Conservation (phyloP, 2,113 vertebrate genomes). For the Oxyura jamaicensis region DNA sequence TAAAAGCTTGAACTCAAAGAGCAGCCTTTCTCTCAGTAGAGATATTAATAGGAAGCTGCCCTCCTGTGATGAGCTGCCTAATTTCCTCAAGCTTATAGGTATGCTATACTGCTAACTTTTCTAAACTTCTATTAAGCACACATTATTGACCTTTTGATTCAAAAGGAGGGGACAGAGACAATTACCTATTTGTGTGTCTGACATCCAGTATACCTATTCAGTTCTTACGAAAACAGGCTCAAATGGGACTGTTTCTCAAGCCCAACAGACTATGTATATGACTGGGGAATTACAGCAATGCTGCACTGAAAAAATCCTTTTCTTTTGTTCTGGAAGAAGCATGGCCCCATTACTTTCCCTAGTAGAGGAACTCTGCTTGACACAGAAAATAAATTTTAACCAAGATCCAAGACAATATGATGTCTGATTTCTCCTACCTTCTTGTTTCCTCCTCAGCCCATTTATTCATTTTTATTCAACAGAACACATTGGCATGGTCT, state of each 20-base stretch:
- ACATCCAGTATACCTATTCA: neutral
- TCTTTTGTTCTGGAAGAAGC: neutral
- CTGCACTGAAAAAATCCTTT: neutral
- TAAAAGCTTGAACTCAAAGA: neutral
- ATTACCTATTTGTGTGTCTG: neutral
- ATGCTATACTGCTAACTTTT: rapidly evolving
- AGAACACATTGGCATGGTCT: rapidly evolving
- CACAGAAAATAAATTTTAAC: neutral
- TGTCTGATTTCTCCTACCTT: neutral
- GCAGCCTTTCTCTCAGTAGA: neutral
- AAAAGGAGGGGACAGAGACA: neutral
- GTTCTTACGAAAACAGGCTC: neutral
- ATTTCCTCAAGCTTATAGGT: neutral
- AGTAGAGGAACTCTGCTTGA: neutral
- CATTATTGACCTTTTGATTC: neutral
- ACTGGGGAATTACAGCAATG: rapidly evolving
- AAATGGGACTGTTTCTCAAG: neutral
- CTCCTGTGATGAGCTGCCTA: neutral
- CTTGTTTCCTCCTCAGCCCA: neutral
- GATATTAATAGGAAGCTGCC: neutral
- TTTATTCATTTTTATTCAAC: neutral
- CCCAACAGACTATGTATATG: neutral
- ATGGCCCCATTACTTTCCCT: neutral
- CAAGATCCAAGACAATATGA: rapidly evolving
- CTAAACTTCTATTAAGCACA: neutral